Evolutionary conservation across 2,797 vertebrate species (phyloP).

Genomic region (Erethizon dorsatum): DNA sequence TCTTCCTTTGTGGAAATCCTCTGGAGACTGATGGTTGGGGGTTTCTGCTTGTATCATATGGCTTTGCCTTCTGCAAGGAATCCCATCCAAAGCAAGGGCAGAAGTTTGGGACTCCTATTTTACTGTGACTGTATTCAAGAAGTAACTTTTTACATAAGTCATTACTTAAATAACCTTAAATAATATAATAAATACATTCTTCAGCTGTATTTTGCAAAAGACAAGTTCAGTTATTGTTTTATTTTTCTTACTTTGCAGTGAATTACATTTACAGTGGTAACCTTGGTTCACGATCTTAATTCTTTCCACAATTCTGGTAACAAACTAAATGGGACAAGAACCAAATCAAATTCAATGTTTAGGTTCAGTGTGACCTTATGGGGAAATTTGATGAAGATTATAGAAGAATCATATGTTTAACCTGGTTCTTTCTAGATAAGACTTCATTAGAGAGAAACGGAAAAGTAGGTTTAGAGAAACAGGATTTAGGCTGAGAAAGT

Average conservation of each 20-base stretch:
- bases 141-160: background rate
- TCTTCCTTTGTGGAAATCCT: slow-evolving; percentile 44
- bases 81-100: background rate
- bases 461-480: background rate
- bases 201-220: slow-evolving; percentile 39
- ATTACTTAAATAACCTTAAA: background rate
- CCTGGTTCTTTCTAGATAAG: background rate
- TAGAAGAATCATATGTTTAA: slow-evolving; percentile 20
- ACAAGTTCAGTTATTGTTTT: background rate
- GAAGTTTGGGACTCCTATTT: background rate
- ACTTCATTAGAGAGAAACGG: background rate
- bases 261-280: background rate
- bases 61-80: background rate
- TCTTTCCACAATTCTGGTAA: background rate
- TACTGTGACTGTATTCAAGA: slow-evolving; percentile 18
- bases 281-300: background rate
- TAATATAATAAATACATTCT: background rate
- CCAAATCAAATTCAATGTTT: background rate
- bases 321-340: background rate
- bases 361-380: background rate
- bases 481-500: background rate
- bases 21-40: background rate
- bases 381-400: background rate
- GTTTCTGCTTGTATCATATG: background rate
- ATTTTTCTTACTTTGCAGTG: background rate